These are phyloP conservation scores for Leistus spinibarbis DNA, from an alignment of 2,888 invertebrate genomes.

Conservation along the genomic window DNA sequence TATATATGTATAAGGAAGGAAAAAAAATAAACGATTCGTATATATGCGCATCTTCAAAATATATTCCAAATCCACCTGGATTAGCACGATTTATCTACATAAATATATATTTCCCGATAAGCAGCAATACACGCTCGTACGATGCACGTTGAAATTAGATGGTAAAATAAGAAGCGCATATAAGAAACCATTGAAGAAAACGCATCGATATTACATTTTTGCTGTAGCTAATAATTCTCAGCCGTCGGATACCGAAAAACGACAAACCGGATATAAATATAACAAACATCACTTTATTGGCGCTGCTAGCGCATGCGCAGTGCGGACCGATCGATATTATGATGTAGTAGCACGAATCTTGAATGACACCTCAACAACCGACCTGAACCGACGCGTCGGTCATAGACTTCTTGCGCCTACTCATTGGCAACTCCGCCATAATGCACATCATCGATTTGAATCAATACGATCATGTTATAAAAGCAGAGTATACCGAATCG, in stretches of 20 bases:
- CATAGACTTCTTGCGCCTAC: neutral
- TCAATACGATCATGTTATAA: neutral
- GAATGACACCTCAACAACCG: slow-evolving; percentile 19
- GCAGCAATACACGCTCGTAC: neutral
- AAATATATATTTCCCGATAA: neutral
- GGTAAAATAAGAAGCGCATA: neutral
- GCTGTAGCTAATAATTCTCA: neutral
- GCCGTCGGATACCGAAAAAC: neutral
- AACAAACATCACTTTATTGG: slow-evolving; percentile 38
- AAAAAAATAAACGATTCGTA: neutral
- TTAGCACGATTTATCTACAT: neutral
- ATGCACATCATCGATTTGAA: neutral
- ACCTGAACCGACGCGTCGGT: neutral
- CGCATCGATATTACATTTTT: neutral
- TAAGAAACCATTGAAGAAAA: neutral
- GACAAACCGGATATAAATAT: slow-evolving; percentile 25
- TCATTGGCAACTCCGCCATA: neutral
- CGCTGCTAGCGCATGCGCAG: slow-evolving; percentile 18
- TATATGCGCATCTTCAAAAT: neutral
- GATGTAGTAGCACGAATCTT: slow-evolving; percentile 18
- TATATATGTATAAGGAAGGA: neutral
- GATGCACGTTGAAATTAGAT: neutral
- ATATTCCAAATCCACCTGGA: neutral
- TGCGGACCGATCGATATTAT: slow-evolving; percentile 25
- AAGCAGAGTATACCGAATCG: too few species aligned